Evolutionary conservation across 2,797 vertebrate species (phyloP), one percentile per base, ranked within the genome.

Genomic region (Neostethus bicornis): DNA sequence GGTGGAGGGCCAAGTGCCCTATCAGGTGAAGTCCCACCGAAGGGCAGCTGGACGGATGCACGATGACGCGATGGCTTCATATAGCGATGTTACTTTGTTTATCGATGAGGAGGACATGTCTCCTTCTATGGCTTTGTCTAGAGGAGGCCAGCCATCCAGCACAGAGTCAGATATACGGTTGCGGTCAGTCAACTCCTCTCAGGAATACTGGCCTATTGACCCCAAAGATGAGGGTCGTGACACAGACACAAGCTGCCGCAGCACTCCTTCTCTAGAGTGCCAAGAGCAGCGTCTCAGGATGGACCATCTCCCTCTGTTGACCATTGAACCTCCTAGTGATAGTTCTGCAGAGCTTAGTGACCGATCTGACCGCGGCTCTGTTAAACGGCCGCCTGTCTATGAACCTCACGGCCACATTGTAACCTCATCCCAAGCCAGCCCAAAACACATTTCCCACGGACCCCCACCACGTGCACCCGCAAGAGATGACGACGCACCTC

Each of bases 91-190:
- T 48, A 98, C 96, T 0, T 88, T 99, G 61, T 98, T 96, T 80
- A 99, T 98, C 0, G 96, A 99, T 1, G 96, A 98, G 84, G 97
- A 98, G 72, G 96, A 98, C 70, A 87, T 98, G 54, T 92, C 95
- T 16, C 94, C 95, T 0, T 93, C 95, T 11, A 84, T 93, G 17
- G 94, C 93, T 0, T 88, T 92, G 20, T 91, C 92, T 0, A 93
- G 94, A 0, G 92, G 90, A 51, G 93, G 95, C 23, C 92, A 92
- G 65, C 91, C 93, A 0, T 92, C 95, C 55, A 93, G 94, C 84
- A 92, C 90, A 0, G 94, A 97, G 69, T 94, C 94, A 0, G 95
- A 97, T 68, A 75, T 94, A 80, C 87, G 92, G 34, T 89, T 93
- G 45, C 91, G 91, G 44, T 93, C 94, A 0, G 71, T 91, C 54